Conservation (phyloP, 2,797 vertebrate species). For the Oreortyx pictus region DNA sequence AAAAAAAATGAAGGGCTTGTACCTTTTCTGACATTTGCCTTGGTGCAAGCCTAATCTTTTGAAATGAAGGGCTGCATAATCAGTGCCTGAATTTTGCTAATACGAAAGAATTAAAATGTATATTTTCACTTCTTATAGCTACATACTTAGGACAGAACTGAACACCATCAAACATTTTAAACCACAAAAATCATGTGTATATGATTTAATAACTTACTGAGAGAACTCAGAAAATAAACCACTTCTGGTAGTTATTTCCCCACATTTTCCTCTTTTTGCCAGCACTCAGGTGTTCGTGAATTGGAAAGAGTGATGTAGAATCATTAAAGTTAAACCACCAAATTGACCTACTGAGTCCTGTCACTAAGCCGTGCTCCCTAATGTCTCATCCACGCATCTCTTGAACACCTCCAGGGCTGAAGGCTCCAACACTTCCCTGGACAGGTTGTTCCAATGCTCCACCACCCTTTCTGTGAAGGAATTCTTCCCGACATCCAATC, state of each 20-base stretch:
- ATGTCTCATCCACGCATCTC: neutral
- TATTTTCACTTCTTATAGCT: neutral
- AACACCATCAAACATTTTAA: slow-evolving; percentile 11
- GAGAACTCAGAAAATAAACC: neutral
- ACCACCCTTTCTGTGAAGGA: neutral
- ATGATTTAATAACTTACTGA: neutral
- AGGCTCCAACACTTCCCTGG: neutral
- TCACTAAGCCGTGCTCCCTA: neutral
- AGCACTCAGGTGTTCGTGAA: neutral
- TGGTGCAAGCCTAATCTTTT: neutral
- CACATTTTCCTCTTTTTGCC: neutral
- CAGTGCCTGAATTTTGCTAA: slow-evolving; percentile 5
- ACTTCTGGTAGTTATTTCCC: neutral
- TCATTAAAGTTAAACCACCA: neutral
- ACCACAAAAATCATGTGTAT: neutral
- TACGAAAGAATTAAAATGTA: neutral
- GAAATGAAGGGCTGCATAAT: slow-evolving; percentile 1
- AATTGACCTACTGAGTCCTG: neutral
- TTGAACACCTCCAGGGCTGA: neutral
- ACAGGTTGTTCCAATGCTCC: neutral
- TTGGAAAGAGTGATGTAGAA: neutral
- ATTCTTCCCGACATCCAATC: neutral
- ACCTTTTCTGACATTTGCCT: slow-evolving; percentile 6
- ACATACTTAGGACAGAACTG: neutral
- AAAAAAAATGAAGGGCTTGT: neutral